These are phyloP conservation scores for Macrosoma leucophasiata DNA, from an alignment of 2,888 invertebrate species.

Conservation along the genomic window DNA sequence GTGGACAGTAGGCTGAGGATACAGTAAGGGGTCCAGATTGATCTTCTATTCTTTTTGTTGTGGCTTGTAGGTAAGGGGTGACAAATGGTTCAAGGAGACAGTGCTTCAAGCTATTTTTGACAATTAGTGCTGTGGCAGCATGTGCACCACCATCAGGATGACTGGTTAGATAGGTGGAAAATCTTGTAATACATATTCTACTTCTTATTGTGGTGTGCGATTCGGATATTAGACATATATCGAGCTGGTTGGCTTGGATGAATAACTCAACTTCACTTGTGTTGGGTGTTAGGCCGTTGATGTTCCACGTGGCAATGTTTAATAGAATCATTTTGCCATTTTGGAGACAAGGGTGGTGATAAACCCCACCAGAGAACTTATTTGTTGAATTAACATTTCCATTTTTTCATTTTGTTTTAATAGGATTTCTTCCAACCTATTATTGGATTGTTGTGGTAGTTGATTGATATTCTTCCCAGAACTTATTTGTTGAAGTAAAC, in stretches of 20 bases:
- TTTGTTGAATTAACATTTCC: too few species aligned
- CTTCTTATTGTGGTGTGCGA: not conserved
- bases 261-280: not conserved
- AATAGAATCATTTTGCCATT: not conserved
- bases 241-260: not conserved
- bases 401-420: not conserved
- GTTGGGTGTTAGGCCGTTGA: not conserved
- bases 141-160: not conserved
- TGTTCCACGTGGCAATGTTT: too few species aligned
- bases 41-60: too few species aligned
- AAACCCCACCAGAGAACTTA: too few species aligned
- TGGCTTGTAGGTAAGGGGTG: too few species aligned
- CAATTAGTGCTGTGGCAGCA: not conserved
- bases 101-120: not conserved
- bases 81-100: constrained; percentile 1
- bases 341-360: not conserved
- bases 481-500: not conserved
- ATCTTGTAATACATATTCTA: not conserved
- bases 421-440: too few species aligned
- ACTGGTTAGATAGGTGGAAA: not conserved
- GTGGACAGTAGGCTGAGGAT: too few species aligned
- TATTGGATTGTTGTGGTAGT: too few species aligned
- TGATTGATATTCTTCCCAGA: not conserved
- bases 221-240: not conserved
- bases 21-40: too few species aligned